Percentiles rank a stretch among this genome's conserved stretches.
Conservation (phyloP, 37 sponge, comb jelly and placozoan species). For the Lycopodina hypogea region DNA sequence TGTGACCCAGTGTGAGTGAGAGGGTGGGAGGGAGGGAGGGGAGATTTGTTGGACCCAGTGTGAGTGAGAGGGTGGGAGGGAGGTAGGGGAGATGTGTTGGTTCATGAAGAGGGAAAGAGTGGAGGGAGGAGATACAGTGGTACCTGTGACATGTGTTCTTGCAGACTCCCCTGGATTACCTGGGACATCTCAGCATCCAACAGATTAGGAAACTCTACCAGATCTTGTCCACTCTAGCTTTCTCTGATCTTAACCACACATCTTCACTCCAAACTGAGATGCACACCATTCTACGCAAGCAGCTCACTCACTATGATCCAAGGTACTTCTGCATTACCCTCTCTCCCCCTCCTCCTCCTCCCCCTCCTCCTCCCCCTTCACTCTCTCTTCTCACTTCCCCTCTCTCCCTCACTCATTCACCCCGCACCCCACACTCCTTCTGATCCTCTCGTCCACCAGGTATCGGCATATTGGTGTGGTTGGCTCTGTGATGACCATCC, state of each 20-base stretch:
- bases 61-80: too few species aligned
- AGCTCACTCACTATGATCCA: conserved; percentile 61
- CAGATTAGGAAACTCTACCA: conserved; percentile 75
- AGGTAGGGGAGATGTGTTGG: too few species aligned
- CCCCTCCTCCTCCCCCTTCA: background rate
- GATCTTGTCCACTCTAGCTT: conserved; percentile 51
- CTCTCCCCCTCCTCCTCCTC: background rate
- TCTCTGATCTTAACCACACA: conserved; percentile 18
- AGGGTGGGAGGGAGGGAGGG: too few species aligned
- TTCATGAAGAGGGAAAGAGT: too few species aligned
- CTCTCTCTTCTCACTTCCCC: background rate
- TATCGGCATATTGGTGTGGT: conserved; percentile 79
- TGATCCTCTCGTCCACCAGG: conserved; percentile 17
- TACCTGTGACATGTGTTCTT: background rate
- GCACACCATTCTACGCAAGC: conserved; percentile 70
- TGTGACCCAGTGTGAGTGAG: too few species aligned
- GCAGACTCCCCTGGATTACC: conserved; percentile 66
- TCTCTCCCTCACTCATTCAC: background rate
- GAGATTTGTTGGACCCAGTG: too few species aligned
- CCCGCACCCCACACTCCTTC: background rate
- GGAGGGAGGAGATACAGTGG: too few species aligned
- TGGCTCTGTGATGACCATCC: conserved; percentile 66
- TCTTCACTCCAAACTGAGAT: conserved; percentile 66
- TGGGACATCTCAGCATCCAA: conserved; percentile 50
- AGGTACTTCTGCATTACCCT: conserved; percentile 20